These are phyloP conservation scores for Myiopsitta monachus DNA, from an alignment of 2,113 vertebrate species.

Conservation along the genomic window DNA sequence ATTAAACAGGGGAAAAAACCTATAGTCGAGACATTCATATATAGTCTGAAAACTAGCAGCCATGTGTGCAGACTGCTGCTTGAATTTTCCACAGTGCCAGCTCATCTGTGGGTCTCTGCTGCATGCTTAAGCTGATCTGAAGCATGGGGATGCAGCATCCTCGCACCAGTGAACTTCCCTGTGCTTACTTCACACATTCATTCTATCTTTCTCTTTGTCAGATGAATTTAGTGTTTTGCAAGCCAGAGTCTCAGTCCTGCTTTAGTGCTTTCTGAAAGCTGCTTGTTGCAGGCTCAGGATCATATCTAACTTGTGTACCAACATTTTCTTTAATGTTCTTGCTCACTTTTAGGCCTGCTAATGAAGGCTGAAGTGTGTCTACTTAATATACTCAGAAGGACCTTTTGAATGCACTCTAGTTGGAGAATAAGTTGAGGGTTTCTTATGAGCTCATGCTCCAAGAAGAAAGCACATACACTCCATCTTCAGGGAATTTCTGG, in stretches of 20 bases:
- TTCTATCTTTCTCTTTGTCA: background rate
- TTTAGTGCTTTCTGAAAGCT: background rate
- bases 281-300: background rate
- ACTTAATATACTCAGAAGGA: background rate
- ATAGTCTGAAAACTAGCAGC: background rate
- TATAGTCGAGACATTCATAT: background rate
- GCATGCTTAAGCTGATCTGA: background rate
- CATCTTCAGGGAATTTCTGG: slow-evolving; percentile 1
- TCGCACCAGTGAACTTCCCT: background rate
- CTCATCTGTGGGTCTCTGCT: background rate
- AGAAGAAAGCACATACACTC: background rate
- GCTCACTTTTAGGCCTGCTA: background rate
- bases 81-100: background rate
- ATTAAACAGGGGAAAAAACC: background rate
- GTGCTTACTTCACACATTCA: background rate
- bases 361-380: slow-evolving; percentile 18
- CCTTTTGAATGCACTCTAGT: background rate
- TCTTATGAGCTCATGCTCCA: background rate
- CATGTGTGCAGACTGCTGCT: background rate
- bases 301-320: background rate
- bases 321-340: background rate
- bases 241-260: background rate
- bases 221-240: background rate
- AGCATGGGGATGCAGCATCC: background rate
- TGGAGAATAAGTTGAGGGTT: background rate